Conservation (phyloP, 2,888 invertebrate genomes). For the Drosophila engyochracea region DNA sequence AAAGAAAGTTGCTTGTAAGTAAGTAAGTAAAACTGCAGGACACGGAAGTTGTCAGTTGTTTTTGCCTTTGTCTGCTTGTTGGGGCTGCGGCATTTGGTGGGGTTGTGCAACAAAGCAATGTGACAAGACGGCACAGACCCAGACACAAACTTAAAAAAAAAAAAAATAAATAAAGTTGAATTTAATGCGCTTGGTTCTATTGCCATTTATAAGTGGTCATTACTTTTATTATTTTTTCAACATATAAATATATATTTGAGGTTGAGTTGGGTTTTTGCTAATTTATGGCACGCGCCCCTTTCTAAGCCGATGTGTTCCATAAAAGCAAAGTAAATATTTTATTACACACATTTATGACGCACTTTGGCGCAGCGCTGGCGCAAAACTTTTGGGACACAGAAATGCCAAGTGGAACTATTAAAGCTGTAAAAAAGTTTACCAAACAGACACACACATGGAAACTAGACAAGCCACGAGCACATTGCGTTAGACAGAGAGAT, state of each 20-base stretch:
- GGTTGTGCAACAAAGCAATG: slow-evolving; percentile 5
- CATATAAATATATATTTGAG: slow-evolving; percentile 3
- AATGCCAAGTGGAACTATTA: slow-evolving; percentile 80
- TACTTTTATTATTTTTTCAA: slow-evolving; percentile 15
- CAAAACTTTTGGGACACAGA: slow-evolving; percentile 78
- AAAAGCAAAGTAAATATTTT: slow-evolving; percentile 78
- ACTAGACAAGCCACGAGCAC: slow-evolving; percentile 16
- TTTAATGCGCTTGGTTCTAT: slow-evolving; percentile 42
- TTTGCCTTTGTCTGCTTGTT: slow-evolving; percentile 35
- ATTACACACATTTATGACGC: slow-evolving; percentile 80
- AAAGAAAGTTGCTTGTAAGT: slow-evolving; percentile 26
- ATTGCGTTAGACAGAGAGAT: slow-evolving; percentile 5
- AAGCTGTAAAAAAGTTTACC: slow-evolving; percentile 77
- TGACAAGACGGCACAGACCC: slow-evolving; percentile 1
- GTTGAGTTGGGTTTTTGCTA: slow-evolving; percentile 30
- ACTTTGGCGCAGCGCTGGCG: slow-evolving; percentile 69
- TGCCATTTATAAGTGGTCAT: slow-evolving; percentile 11
- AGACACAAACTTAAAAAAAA: slow-evolving; percentile 40
- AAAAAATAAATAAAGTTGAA: slow-evolving; percentile 47
- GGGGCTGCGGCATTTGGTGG: slow-evolving; percentile 3
- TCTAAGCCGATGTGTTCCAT: slow-evolving; percentile 49
- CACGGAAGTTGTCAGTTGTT: slow-evolving; percentile 57
- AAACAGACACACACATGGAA: slow-evolving; percentile 38
- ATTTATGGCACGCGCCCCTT: slow-evolving; percentile 39
- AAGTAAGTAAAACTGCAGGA: slow-evolving; percentile 31